Evolutionary conservation across 2,113 vertebrate species (phyloP).

Genomic region (Megaceryle torquata): DNA sequence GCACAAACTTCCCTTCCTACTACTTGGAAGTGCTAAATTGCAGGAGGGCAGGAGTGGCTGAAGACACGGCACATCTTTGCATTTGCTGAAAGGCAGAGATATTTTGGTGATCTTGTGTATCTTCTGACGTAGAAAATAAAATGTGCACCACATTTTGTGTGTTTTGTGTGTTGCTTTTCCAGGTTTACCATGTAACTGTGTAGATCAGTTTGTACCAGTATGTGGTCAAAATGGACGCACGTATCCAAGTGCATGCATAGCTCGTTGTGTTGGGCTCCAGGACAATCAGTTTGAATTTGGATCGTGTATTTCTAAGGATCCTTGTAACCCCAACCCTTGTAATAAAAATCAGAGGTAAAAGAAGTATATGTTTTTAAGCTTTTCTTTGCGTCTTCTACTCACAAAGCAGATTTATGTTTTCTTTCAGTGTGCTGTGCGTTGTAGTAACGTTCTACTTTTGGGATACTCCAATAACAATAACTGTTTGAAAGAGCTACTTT

Average conservation of each 20-base stretch:
- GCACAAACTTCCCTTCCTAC: background rate
- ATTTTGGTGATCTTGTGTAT: background rate
- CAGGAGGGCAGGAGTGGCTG: background rate
- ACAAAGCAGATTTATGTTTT: background rate
- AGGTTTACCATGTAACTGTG: conserved; percentile 94
- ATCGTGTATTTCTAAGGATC: conserved; percentile 84
- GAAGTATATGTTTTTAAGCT: background rate
- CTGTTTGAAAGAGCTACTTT: background rate
- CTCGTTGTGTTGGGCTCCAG: conserved; percentile 90
- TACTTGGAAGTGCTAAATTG: background rate
- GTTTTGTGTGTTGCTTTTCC: background rate
- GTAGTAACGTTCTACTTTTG: background rate
- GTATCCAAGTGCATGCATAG: conserved; percentile 93
- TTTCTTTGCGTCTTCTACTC: background rate
- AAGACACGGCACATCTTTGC: background rate
- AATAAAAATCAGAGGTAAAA: conserved; percentile 88
- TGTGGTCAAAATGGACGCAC: conserved; percentile 94
- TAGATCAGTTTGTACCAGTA: conserved; percentile 92
- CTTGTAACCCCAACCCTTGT: conserved; percentile 86
- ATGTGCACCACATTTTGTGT: background rate
- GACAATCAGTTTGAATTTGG: conserved; percentile 93
- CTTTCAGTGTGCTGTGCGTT: background rate
- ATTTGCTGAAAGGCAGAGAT: background rate
- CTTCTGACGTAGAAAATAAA: background rate
- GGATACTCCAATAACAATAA: background rate